Evolutionary conservation across 1,140 invertebrate genomes (phyloP).

Genomic region (Gyrodactylus bullatarudis): DNA sequence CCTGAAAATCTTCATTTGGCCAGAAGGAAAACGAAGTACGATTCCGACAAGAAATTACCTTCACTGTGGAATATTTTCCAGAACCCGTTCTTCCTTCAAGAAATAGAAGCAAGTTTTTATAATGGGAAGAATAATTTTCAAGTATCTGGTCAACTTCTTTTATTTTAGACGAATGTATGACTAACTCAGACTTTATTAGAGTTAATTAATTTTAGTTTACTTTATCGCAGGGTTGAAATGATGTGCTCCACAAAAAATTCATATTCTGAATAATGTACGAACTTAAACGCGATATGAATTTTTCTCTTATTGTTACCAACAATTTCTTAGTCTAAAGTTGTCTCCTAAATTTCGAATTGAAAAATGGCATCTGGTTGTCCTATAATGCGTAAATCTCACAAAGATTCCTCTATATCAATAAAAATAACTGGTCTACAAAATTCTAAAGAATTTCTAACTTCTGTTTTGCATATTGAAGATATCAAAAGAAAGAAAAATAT

Average conservation of each 20-base stretch:
- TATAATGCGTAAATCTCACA: too few species aligned
- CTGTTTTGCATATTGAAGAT: background rate
- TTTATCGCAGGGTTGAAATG: too few species aligned
- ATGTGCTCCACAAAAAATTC: too few species aligned
- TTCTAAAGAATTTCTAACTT: background rate
- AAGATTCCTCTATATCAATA: too few species aligned
- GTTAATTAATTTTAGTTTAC: too few species aligned
- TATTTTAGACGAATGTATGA: background rate
- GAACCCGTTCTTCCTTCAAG: background rate
- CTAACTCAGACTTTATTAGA: too few species aligned
- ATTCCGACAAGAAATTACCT: background rate
- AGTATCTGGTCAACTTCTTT: background rate
- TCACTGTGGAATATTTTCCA: background rate
- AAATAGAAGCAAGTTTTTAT: background rate
- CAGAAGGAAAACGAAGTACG: background rate
- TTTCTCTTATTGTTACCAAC: too few species aligned
- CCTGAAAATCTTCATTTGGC: background rate
- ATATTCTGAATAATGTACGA: too few species aligned
- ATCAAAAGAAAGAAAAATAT: background rate
- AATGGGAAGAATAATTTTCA: background rate
- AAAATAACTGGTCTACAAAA: background rate
- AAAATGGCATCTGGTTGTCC: too few species aligned
- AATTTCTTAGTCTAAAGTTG: too few species aligned
- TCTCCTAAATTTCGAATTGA: too few species aligned
- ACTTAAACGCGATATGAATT: too few species aligned